These are phyloP conservation scores for Tolypeutes matacus DNA, from an alignment of 2,797 vertebrate species.

Conservation along the genomic window DNA sequence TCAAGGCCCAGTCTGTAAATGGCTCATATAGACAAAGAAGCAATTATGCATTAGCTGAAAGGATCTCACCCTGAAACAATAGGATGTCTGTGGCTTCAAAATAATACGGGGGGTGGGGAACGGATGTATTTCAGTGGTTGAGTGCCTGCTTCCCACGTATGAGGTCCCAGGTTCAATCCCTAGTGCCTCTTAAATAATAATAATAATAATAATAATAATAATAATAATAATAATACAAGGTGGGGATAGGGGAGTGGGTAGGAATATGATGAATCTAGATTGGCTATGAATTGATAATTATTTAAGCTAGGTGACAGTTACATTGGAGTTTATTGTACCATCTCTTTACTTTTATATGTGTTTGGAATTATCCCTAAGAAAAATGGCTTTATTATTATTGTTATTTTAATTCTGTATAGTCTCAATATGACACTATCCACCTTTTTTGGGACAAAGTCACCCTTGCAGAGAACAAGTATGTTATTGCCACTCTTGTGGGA, in stretches of 20 bases:
- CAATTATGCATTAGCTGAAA: not conserved
- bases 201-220: no score
- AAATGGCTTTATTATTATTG: not conserved
- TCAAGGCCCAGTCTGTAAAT: not conserved
- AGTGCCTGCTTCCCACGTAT: no score
- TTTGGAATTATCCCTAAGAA: constrained; percentile 44
- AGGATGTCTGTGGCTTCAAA: not conserved
- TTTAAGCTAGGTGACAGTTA: not conserved
- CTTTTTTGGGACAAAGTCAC: constrained; percentile 33
- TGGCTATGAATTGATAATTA: not conserved
- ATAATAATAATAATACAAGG: not conserved
- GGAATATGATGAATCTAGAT: not conserved
- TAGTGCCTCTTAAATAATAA: no score
- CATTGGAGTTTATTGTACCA: not conserved
- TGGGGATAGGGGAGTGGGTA: not conserved
- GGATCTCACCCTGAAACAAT: not conserved
- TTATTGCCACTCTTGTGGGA: not conserved
- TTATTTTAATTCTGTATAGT: not conserved
- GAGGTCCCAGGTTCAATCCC: no score
- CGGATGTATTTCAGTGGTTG: no score
- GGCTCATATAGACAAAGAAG: not conserved
- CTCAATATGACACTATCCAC: not conserved
- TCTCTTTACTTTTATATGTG: not conserved
- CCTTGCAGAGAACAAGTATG: not conserved
- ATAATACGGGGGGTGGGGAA: not conserved